Evolutionary conservation across 2,797 vertebrate genomes (phyloP), one percentile per base, ranked within the genome.

Genomic region (Micropoecilia bifurca): DNA sequence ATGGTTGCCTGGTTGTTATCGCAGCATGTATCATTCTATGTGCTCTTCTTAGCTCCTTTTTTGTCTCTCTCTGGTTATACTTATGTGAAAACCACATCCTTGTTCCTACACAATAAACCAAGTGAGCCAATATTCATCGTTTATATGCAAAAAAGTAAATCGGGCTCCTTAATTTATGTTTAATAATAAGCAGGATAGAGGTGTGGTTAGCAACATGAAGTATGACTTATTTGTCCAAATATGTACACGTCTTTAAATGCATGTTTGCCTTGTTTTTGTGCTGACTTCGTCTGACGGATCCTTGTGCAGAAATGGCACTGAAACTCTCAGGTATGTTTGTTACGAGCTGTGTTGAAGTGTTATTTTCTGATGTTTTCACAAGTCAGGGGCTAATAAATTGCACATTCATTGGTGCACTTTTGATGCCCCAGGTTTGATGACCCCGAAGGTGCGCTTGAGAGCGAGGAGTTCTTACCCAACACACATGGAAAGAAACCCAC

Each of bases 401-500:
- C 59, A 20, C 47, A 18, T 57, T 71, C 50, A 88, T 41, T 33
- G 2, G 8, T 59, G 18, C 25, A 14, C 28, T 57, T 83, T 71
- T 86, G n/a, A 75, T 18, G 53, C 25, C 71, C 69, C 43, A 99
- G 98, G 90, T 96, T 95, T 87, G 97, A 98, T 63, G 96, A 97
- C 80, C 93, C 93, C 20, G 96, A 96, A 59, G 93, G 88, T 7
- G 91, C 91, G 0, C 41, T 88, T 50, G 98, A 98, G 90, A 96
- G 94, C 80, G 95, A 97, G 78, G 97, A 96, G 87, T 99, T 99
- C 92, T 89, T 99, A 55, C 96, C 97, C 75, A 96, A 92, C 0
- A 80, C 92, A 0, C 84, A 94, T 0, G 94, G 95, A 92, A 99
- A 98, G 95, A 97, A 97, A 77, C 95, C 96, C 6, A 92, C 93